These are phyloP conservation scores for Scelioninae gen. 1 DNA, from an alignment of 2,888 invertebrate genomes.

Conservation along the genomic window DNA sequence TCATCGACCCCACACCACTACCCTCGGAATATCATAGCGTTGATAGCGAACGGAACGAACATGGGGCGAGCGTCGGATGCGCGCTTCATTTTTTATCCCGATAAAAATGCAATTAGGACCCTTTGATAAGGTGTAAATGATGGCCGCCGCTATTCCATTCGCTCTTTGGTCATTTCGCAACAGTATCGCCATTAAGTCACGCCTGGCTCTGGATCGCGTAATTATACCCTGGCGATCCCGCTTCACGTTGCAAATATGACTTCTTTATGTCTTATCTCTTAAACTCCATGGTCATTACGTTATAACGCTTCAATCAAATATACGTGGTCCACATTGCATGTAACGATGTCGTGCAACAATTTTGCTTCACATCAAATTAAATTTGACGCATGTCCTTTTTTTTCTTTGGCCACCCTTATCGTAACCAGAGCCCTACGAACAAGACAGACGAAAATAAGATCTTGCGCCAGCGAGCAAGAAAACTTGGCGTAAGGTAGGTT, in stretches of 20 bases:
- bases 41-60: slow-evolving; percentile 72
- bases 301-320: slow-evolving; percentile 18
- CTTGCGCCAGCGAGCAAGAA: slow-evolving; percentile 9
- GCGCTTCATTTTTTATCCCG: slow-evolving; percentile 79
- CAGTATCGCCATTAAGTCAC: slow-evolving; percentile 47
- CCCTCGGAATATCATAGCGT: slow-evolving; percentile 62
- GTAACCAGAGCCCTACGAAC: slow-evolving; percentile 19
- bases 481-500: slow-evolving; percentile 38
- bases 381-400: slow-evolving; percentile 9
- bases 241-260: slow-evolving; percentile 15
- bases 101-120: slow-evolving; percentile 82
- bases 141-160: slow-evolving; percentile 65
- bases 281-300: slow-evolving; percentile 31
- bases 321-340: slow-evolving; percentile 13
- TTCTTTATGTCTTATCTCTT: slow-evolving; percentile 34
- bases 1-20: slow-evolving; percentile 3
- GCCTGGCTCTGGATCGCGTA: slow-evolving; percentile 49
- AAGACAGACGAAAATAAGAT: slow-evolving; percentile 47
- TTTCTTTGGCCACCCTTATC: slow-evolving; percentile 9
- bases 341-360: slow-evolving; percentile 5
- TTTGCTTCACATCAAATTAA: slow-evolving; percentile 29
- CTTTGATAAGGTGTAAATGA: slow-evolving; percentile 79
- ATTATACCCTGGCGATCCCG: slow-evolving; percentile 29
- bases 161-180: slow-evolving; percentile 51
- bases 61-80: slow-evolving; percentile 70